Conservation (phyloP, 2,113 vertebrate genomes). For the Malurus elegans region DNA sequence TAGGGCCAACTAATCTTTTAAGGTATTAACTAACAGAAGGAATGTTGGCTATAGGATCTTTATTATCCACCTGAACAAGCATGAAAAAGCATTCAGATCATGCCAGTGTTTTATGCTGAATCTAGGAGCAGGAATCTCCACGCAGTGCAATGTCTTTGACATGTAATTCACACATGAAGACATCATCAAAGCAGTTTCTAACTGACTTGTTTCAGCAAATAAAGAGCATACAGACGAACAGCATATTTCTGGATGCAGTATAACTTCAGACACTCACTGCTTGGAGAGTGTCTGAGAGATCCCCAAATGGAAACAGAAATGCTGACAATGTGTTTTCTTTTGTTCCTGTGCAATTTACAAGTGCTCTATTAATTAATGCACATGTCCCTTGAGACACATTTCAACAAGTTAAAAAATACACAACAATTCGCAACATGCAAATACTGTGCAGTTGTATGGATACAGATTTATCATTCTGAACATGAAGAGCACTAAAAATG, state of each 20-base stretch:
- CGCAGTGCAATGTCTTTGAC: conserved; percentile 27
- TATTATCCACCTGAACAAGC: conserved; percentile 73
- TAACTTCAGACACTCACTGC: background rate
- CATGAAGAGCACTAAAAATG: background rate
- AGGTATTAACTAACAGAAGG: conserved; percentile 68
- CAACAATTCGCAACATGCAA: background rate
- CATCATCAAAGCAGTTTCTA: conserved; percentile 64
- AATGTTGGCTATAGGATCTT: conserved; percentile 66
- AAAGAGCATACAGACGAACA: background rate
- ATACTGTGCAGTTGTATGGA: background rate
- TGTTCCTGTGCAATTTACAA: conserved; percentile 34
- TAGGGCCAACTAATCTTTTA: conserved; percentile 63
- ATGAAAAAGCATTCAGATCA: conserved; percentile 67
- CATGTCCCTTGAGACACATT: background rate
- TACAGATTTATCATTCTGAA: background rate
- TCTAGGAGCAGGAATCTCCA: conserved; percentile 50
- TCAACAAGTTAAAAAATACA: background rate
- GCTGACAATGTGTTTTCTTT: conserved; percentile 25
- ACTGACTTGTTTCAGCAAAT: conserved; percentile 52
- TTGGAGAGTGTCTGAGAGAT: background rate
- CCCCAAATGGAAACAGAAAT: background rate
- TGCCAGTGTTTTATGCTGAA: conserved; percentile 58
- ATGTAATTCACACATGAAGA: conserved; percentile 53
- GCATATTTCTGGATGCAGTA: conserved; percentile 28
- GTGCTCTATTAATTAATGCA: conserved; percentile 32